Percentiles rank a stretch among this genome's conserved stretches.
phyloP scores from a whole-genome alignment of 2,113 vertebrate species.

The Xyliphius kryptos region DNA sequence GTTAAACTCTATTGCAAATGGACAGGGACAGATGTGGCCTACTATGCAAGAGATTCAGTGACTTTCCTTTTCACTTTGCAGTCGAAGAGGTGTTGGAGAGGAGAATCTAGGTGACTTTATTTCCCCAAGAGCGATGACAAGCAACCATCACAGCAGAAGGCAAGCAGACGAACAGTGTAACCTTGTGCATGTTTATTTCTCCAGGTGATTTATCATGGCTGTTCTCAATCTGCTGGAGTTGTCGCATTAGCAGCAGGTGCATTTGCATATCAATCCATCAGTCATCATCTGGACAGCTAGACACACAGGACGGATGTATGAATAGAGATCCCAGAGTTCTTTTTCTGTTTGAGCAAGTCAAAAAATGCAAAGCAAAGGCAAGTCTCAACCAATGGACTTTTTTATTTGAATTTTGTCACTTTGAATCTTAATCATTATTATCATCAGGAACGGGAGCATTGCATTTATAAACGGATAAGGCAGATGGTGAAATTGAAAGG shows the following conservation, averaged over 20 bases:
- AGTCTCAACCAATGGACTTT: slow-evolving; percentile 7
- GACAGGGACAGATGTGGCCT: no score
- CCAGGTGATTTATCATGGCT: slow-evolving; percentile 35
- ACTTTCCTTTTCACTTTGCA: no score
- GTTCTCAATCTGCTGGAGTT: slow-evolving; percentile 33
- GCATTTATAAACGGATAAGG: no score
- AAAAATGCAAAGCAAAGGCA: not conserved
- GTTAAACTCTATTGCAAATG: no score
- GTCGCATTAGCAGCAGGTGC: slow-evolving; percentile 29
- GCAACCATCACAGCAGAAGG: slow-evolving; percentile 32
- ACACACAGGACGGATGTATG: slow-evolving; percentile 8
- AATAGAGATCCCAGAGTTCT: not conserved
- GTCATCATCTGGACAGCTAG: slow-evolving; percentile 10
- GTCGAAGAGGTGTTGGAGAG: no score
- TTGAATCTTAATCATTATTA: slow-evolving; percentile 14
- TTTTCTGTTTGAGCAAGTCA: not conserved
- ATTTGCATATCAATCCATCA: slow-evolving; percentile 36
- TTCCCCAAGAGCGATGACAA: no score
- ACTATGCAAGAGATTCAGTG: no score
- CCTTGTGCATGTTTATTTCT: slow-evolving; percentile 35
- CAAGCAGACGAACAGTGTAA: slow-evolving; percentile 27
- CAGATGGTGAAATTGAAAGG: no score
- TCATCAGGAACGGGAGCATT: no score
- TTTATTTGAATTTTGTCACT: slow-evolving; percentile 7
- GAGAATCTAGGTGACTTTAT: no score